Percentiles rank a stretch among this genome's conserved stretches.
Conservation (phyloP, 2,888 invertebrate genomes). For the Troides aeacus region DNA sequence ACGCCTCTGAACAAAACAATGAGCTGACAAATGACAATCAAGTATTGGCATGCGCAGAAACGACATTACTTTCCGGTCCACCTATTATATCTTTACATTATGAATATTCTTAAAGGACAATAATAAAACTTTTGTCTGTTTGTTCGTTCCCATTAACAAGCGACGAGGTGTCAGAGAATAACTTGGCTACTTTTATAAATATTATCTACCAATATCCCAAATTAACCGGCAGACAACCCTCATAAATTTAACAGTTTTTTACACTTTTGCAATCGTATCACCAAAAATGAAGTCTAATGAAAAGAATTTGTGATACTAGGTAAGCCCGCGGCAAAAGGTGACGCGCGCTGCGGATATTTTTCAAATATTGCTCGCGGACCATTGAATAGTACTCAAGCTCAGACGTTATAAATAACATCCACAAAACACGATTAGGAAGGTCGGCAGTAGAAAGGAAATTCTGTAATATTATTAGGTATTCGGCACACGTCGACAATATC, state of each 20-base stretch:
- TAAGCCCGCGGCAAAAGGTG: not conserved
- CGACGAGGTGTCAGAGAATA: too few species aligned
- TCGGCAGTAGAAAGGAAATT: constrained; percentile 19
- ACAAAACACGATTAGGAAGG: constrained; percentile 13
- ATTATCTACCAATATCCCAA: too few species aligned
- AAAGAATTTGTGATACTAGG: not conserved
- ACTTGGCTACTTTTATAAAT: too few species aligned
- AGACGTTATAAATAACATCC: constrained; percentile 10
- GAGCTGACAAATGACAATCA: too few species aligned
- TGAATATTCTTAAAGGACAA: too few species aligned
- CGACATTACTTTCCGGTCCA: too few species aligned
- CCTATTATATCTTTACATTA: too few species aligned
- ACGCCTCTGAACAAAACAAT: too few species aligned
- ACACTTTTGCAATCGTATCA: not conserved
- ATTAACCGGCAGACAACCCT: too few species aligned
- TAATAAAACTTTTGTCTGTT: too few species aligned
- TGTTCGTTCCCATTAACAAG: too few species aligned
- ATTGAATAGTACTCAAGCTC: not conserved
- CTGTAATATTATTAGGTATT: constrained; percentile 39
- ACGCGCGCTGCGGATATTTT: not conserved
- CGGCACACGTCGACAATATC: constrained; percentile 57
- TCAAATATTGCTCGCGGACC: not conserved
- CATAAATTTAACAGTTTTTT: not conserved
- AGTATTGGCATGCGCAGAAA: too few species aligned
- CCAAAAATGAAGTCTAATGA: not conserved